Evolutionary conservation across 2,797 vertebrate species (phyloP).

Genomic region (Mallotus villosus): DNA sequence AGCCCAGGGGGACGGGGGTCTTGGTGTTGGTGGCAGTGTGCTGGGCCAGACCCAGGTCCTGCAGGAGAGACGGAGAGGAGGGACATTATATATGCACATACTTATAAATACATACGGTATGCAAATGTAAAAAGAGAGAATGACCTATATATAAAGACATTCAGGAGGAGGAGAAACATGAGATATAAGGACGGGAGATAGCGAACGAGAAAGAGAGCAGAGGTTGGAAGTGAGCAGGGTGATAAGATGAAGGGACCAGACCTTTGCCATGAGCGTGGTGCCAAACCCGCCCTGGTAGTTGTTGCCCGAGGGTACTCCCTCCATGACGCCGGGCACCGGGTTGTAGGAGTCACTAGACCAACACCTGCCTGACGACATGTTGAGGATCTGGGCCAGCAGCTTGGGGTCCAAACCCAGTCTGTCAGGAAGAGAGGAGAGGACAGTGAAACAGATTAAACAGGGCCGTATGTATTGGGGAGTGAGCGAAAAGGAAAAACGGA

Average conservation of each 20-base stretch:
- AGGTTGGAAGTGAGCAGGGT: not conserved
- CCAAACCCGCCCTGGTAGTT: constrained; percentile 96
- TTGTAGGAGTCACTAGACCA: constrained; percentile 95
- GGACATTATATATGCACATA: too few relatives aligned
- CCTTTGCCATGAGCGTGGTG: constrained; percentile 93
- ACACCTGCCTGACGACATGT: constrained; percentile 94
- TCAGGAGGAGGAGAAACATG: constrained; percentile 6
- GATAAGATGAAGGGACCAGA: constrained; percentile 47
- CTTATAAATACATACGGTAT: constrained; percentile 2
- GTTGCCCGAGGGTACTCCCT: constrained; percentile 90
- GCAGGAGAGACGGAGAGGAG: not conserved
- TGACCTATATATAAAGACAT: constrained; percentile 12
- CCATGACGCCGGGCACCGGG: constrained; percentile 92
- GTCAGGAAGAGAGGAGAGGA: constrained; percentile 69
- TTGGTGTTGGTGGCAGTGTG: constrained; percentile 93
- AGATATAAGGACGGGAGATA: not conserved
- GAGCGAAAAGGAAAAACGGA: not conserved
- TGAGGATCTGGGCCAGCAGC: constrained; percentile 88
- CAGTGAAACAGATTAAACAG: not conserved
- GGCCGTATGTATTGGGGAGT: not conserved
- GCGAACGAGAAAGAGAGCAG: not conserved
- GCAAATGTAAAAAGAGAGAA: constrained; percentile 15
- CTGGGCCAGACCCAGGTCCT: constrained; percentile 96
- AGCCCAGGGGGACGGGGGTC: constrained; percentile 87
- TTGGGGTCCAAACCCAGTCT: constrained; percentile 95